Base-by-base conservation (phyloP, 2,113 vertebrate species). In the Kryptolebias marmoratus region DNA sequence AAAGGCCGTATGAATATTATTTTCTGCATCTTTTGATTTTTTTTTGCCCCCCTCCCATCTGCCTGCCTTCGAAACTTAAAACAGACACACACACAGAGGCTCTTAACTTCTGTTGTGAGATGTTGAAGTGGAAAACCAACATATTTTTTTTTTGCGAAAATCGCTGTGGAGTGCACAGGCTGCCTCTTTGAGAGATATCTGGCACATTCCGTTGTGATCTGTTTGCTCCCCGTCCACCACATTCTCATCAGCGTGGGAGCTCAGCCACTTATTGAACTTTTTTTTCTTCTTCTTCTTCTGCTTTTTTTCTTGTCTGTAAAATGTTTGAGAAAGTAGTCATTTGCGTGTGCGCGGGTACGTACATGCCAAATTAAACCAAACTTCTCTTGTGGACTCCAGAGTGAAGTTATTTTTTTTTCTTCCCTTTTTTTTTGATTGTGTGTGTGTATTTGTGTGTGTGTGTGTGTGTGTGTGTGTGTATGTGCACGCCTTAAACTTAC, bases 211-310 rank as follows among this genome's bases (percentile, higher is more conserved):
- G 64, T 53, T 68, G 55, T 36, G 70, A 71, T 81, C 69, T 76
- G 80, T 89, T 86, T 75, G 64, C 77, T 70, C 54, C 62, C 64
- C 54, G 66, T 77, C 76, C 57, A 67, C 45, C 68, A 62, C 74
- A 80, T 86, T 85, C 71, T 76, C 82, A 53, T 79, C 60, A 54
- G 61, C 31, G 55, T 89, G 87, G 83, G 88, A 87, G 84, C 73
- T 69, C 62, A 82, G 86, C 80, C 75, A 81, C 74, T 80, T 77
- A 71, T 61, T 50, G 1, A 73, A 78, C 67, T 77, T 83, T 82
- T 78, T 76, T 75, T 79, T 22, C 22, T 22, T 22, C 22, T 22
- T 22, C 22, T 22, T 22, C 22, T 22, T 22, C 22, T 22, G 22
- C 22, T 83, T 82, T 78, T 76, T 75, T 79, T 82, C 49, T 64